phyloP scores from a whole-genome alignment of 2,797 vertebrate genomes.

The Meriones psammophilus region DNA sequence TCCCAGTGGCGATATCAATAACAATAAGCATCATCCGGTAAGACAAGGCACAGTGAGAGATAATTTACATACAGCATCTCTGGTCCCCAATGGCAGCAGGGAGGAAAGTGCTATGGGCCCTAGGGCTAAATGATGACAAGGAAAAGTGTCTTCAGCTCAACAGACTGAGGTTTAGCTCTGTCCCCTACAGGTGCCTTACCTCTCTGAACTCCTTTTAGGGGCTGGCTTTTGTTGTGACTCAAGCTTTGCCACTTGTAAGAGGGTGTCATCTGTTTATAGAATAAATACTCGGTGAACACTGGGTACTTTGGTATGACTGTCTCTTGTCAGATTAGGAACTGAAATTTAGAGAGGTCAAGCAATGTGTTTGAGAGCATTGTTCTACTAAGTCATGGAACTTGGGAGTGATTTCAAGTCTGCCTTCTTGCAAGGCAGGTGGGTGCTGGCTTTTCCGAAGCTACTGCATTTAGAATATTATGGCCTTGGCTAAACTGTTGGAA shows the following conservation, averaged over 20 bases:
- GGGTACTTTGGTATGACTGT: background rate
- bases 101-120: background rate
- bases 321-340: constrained; percentile 37
- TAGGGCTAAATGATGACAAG: background rate
- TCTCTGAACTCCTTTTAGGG: background rate
- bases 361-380: background rate
- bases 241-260: background rate
- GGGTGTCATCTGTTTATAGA: background rate
- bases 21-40: background rate
- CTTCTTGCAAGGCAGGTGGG: background rate
- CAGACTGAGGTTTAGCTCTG: background rate
- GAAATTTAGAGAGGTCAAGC: constrained; percentile 5
- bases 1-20: background rate
- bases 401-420: background rate
- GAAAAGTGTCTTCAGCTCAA: background rate
- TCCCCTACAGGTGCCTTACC: background rate
- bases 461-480: background rate
- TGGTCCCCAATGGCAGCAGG: background rate
- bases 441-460: background rate
- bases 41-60: background rate
- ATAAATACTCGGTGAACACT: background rate
- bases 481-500: background rate
- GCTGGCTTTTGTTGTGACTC: background rate
- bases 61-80: background rate
- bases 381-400: background rate